Evolutionary conservation across 2,888 invertebrate species (phyloP), one percentile per base, ranked within the genome.

Genomic region (Iselma pallidipennis): DNA sequence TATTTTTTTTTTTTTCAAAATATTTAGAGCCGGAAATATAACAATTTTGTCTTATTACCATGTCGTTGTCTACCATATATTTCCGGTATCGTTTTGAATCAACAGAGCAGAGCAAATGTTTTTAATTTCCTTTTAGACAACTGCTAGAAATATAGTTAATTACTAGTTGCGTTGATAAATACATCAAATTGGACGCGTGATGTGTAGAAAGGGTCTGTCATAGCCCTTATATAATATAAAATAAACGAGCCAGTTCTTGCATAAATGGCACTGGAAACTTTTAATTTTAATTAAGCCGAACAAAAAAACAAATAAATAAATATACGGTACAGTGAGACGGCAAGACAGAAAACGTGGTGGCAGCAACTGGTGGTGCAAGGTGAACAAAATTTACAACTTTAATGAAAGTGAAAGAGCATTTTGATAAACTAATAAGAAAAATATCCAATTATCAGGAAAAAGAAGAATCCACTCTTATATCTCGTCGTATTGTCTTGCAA

Each of bases 91-190:
- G 61, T 61, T 49, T 37, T 51, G 49, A 50, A 49, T 54, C 49
- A 63, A 54, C 63, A 57, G 63, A 63, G 60, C 63, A 57, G 29
- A 63, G 59, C 63, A 60, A 59, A 63, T 63, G 63, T 63, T 63
- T 63, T 63, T 63, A 63, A 63, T 63, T 63, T 63, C 63, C 63
- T 63, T 50, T 59, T 48, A 57, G 42, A 54, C 54, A 52, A 48
- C 56, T 21, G 7, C 9, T 14, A 23, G 16, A 57, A 57, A 37
- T 48, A 49, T 56, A 59, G 55, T 57, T 63, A 63, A 63, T 63
- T 63, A 60, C 55, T 50, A 55, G 53, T 61, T 61, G 31, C 49
- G 42, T 49, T 28, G 31, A 50, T 52, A 63, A 60, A 33, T 33
- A 50, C 53, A 12, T 45, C 52, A 56, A 63, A 51, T 57, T 37